Evolutionary conservation across 2,888 invertebrate species (phyloP).

Genomic region (Tinea pellionella): DNA sequence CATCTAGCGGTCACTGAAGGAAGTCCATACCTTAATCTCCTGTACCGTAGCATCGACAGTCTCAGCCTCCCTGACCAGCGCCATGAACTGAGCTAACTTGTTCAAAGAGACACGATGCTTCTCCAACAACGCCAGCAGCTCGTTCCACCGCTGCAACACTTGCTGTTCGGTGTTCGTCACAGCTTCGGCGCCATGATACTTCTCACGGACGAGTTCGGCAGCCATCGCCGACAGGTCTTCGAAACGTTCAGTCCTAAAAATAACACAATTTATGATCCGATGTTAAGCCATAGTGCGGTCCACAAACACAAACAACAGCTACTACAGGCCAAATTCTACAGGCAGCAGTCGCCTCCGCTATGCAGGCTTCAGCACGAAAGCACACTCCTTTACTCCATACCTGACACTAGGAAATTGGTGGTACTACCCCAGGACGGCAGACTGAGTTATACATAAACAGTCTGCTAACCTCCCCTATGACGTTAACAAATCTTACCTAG

Average conservation of each 20-base stretch:
- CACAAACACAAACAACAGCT: no score
- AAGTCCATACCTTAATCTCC: conserved; percentile 76
- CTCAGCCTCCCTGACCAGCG: conserved; percentile 90
- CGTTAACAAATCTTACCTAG: no score
- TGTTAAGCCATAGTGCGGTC: no score
- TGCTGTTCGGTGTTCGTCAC: conserved; percentile 75
- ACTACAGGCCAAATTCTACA: no score
- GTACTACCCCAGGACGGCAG: no score
- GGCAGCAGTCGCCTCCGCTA: no score
- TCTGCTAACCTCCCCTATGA: no score
- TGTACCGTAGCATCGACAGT: conserved; percentile 85
- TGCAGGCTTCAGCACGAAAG: no score
- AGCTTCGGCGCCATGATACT: conserved; percentile 89
- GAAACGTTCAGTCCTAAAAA: conserved; percentile 85
- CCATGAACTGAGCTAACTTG: conserved; percentile 87
- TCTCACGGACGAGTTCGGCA: conserved; percentile 89
- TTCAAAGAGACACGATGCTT: conserved; percentile 82
- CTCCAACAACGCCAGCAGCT: conserved; percentile 86
- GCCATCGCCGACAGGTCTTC: conserved; percentile 95
- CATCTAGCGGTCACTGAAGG: no score
- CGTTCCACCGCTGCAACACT: conserved; percentile 88
- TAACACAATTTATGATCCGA: neutral
- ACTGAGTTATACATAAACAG: no score
- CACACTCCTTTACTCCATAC: no score
- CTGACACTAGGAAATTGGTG: no score